Evolutionary conservation across 2,113 vertebrate species (phyloP).

Genomic region (Crotalus helleri): DNA sequence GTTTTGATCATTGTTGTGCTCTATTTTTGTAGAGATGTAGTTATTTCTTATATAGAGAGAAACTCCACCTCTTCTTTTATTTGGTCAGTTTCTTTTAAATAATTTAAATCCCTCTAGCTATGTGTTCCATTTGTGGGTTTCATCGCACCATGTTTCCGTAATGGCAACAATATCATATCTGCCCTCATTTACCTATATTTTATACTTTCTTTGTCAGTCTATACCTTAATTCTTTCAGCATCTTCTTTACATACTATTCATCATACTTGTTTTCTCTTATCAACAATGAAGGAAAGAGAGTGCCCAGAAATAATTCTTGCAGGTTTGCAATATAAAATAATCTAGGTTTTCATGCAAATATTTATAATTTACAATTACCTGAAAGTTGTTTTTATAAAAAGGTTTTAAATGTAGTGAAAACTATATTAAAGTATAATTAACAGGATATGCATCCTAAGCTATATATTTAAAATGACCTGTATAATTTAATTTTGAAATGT

Average conservation of each 20-base stretch:
- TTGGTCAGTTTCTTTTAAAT: too few relatives aligned
- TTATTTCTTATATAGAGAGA: too few relatives aligned
- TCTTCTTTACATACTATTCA: background rate
- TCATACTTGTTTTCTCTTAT: background rate
- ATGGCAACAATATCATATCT: too few relatives aligned
- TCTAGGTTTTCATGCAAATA: background rate
- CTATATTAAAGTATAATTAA: background rate
- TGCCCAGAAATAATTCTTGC: background rate
- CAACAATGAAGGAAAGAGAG: background rate
- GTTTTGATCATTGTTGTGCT: too few relatives aligned
- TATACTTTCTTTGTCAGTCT: background rate
- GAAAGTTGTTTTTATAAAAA: background rate
- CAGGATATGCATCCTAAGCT: background rate
- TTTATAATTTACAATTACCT: background rate
- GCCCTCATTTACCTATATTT: too few relatives aligned
- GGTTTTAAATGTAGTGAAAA: background rate
- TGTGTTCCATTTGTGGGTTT: too few relatives aligned
- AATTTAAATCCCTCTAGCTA: too few relatives aligned
- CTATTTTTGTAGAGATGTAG: too few relatives aligned
- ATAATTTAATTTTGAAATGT: conserved; percentile 3
- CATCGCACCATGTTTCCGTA: too few relatives aligned
- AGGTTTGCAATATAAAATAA: background rate
- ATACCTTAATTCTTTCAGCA: background rate
- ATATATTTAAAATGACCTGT: conserved; percentile 1
- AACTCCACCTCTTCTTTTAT: too few relatives aligned